These are phyloP conservation scores for Tetramorium simillimum DNA, from an alignment of 1,140 invertebrate genomes.

Conservation along the genomic window DNA sequence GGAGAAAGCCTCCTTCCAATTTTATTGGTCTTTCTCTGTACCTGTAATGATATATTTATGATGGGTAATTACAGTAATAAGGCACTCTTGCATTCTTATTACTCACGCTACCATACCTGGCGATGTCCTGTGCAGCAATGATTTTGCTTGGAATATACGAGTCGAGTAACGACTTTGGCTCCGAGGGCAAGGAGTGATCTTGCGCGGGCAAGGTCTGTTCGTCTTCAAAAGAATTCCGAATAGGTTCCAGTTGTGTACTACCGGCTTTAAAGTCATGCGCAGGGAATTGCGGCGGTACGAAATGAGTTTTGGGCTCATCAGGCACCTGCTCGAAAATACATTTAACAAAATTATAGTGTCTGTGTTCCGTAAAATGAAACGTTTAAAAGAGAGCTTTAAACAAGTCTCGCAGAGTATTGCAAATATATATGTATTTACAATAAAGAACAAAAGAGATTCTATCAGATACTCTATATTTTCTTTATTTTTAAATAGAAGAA, in stretches of 20 bases:
- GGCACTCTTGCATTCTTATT: background rate
- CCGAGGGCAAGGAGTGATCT: constrained; percentile 67
- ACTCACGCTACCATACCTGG: constrained; percentile 72
- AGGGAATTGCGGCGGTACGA: constrained; percentile 74
- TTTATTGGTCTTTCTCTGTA: constrained; percentile 83
- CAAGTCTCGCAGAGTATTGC: background rate
- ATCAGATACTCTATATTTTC: background rate
- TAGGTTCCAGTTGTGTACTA: constrained; percentile 68
- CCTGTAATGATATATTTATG: constrained; percentile 69
- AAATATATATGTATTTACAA: background rate
- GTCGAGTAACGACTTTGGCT: constrained; percentile 81
- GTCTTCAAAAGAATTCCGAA: constrained; percentile 62
- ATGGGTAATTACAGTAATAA: background rate
- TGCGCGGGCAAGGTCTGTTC: constrained; percentile 67
- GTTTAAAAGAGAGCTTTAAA: background rate
- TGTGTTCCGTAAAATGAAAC: background rate
- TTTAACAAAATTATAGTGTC: background rate
- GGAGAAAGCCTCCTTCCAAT: constrained; percentile 82
- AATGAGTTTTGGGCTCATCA: constrained; percentile 60
- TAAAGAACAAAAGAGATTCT: background rate
- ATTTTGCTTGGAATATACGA: constrained; percentile 82
- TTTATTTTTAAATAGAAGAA: background rate
- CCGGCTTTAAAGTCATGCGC: constrained; percentile 76
- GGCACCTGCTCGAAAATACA: constrained; percentile 63
- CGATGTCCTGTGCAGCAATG: constrained; percentile 80